Evolutionary conservation across 1,140 invertebrate species (phyloP).

Genomic region (Leucophenga varia): DNA sequence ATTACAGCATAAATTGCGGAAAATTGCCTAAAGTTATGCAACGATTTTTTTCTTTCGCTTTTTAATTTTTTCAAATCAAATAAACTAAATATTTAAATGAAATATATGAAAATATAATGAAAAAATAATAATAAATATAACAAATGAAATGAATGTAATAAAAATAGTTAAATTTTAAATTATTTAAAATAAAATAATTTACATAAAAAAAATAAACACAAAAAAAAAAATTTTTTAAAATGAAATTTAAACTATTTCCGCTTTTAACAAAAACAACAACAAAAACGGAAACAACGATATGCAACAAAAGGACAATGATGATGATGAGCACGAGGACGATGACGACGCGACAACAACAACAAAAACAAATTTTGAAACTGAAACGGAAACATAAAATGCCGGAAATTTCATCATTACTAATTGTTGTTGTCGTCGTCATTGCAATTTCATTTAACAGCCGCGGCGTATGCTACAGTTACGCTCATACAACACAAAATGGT

Average conservation of each 20-base stretch:
- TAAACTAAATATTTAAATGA: neutral
- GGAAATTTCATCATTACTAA: conserved; percentile 55
- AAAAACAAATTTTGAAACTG: conserved; percentile 29
- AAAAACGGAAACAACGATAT: neutral
- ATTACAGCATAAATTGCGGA: no score
- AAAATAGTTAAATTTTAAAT: no score
- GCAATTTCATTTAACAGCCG: conserved; percentile 28
- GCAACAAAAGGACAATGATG: neutral
- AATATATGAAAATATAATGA: no score
- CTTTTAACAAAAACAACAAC: conserved; percentile 33
- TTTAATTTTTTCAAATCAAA: neutral
- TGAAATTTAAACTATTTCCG: conserved; percentile 52
- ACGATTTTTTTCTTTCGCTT: no score
- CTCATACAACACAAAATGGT: conserved; percentile 18
- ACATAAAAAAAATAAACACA: no score
- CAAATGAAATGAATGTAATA: no score
- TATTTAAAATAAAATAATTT: no score
- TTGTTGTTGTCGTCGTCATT: conserved; percentile 34
- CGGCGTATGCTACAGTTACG: conserved; percentile 8
- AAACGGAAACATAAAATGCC: conserved; percentile 50
- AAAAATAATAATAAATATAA: no score
- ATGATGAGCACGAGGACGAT: neutral
- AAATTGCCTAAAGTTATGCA: no score
- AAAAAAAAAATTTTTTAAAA: no score
- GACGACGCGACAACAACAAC: no score